These are phyloP conservation scores for Aselliscus stoliczkanus DNA, from an alignment of 2,797 vertebrate species.

Conservation along the genomic window DNA sequence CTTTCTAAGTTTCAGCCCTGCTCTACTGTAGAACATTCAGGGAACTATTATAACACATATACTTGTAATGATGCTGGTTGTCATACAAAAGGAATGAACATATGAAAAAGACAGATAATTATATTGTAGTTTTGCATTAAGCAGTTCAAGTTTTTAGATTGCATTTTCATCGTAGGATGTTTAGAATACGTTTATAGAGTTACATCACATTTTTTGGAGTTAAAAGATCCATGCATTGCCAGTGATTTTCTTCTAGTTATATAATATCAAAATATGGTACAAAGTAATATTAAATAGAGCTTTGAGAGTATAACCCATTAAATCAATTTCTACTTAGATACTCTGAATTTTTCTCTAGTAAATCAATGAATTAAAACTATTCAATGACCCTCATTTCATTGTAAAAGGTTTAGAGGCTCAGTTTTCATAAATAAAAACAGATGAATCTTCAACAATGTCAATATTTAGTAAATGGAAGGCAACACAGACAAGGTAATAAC, in stretches of 20 bases:
- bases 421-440: neutral
- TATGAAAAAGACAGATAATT: neutral
- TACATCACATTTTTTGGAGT: neutral
- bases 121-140: neutral
- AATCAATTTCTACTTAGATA: neutral
- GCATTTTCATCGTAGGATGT: neutral
- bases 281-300: neutral
- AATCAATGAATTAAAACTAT: constrained; percentile 13
- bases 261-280: neutral
- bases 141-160: neutral
- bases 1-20: neutral
- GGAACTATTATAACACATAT: neutral
- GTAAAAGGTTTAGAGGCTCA: neutral
- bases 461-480: neutral
- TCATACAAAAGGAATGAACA: neutral
- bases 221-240: neutral
- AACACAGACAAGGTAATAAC: neutral
- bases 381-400: neutral
- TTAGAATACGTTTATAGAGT: neutral
- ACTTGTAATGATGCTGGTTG: neutral
- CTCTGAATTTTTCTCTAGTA: neutral
- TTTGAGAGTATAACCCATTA: neutral
- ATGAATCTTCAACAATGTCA: neutral
- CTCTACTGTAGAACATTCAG: neutral
- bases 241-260: neutral